These are phyloP conservation scores for Bembecia ichneumoniformis DNA, from an alignment of 2,888 invertebrate species.

Conservation along the genomic window DNA sequence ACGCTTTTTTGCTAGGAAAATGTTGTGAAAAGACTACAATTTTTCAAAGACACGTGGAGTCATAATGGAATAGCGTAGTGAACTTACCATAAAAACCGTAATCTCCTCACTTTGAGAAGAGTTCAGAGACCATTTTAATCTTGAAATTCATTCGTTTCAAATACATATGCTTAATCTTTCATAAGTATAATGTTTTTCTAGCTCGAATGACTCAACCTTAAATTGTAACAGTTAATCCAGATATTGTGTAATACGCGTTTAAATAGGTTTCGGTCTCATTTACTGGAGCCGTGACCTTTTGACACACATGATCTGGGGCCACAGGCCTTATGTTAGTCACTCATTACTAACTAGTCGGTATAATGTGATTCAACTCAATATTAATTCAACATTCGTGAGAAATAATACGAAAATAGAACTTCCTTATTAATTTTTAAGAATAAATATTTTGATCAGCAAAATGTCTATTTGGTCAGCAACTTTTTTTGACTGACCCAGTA, in stretches of 20 bases:
- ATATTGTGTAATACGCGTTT: background rate
- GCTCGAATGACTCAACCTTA: background rate
- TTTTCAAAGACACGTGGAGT: no score
- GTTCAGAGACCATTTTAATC: background rate
- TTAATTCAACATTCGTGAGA: background rate
- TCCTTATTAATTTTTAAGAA: no score
- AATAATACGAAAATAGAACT: background rate
- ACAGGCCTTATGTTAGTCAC: slow-evolving; percentile 7
- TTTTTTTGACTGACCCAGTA: no score
- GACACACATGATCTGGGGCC: slow-evolving; percentile 6
- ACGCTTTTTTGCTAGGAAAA: no score
- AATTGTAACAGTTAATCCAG: background rate
- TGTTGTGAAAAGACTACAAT: no score
- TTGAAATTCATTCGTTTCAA: no score
- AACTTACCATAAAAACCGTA: no score
- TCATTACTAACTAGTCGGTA: slow-evolving; percentile 7
- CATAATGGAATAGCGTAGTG: no score
- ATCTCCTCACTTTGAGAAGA: background rate
- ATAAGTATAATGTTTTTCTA: no score
- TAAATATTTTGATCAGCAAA: no score
- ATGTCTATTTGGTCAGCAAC: no score
- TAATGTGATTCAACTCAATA: background rate
- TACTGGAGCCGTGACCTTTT: slow-evolving; percentile 11
- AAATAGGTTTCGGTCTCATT: background rate
- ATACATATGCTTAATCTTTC: no score